phyloP scores from a whole-genome alignment of 2,113 vertebrate genomes.

The Cyprinodon brontotheroides region DNA sequence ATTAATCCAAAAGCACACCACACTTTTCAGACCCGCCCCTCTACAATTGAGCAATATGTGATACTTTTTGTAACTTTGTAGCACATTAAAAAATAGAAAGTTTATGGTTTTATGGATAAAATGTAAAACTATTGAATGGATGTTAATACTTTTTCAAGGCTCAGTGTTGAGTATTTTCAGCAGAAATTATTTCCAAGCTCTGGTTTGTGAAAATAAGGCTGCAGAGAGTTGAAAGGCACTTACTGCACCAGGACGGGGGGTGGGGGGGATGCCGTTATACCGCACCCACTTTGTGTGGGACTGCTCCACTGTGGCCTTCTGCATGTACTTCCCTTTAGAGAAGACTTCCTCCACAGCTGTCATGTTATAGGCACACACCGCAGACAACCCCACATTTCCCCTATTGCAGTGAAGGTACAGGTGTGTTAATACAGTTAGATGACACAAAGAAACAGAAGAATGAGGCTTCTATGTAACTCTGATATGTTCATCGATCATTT shows the following conservation, averaged over 20 bases:
- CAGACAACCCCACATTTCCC: slow-evolving; percentile 93
- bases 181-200: neutral
- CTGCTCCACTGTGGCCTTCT: slow-evolving; percentile 93
- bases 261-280: slow-evolving; percentile 87
- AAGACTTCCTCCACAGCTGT: slow-evolving; percentile 89
- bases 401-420: slow-evolving; percentile 63
- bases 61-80: no score
- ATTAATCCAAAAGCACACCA: neutral
- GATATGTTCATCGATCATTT: neutral
- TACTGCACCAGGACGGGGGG: slow-evolving; percentile 92
- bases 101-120: no score
- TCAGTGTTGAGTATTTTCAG: no score
- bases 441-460: neutral
- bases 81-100: no score
- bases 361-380: slow-evolving; percentile 91
- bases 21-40: neutral
- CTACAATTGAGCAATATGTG: no score
- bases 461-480: neutral
- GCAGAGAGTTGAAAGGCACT: slow-evolving; percentile 57
- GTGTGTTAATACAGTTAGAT: neutral
- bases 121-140: no score
- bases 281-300: slow-evolving; percentile 96
- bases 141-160: no score
- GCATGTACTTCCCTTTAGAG: slow-evolving; percentile 95
- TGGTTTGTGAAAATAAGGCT: neutral